Evolutionary conservation across 2,888 invertebrate species (phyloP).

Genomic region (Dicroscelio sp.): DNA sequence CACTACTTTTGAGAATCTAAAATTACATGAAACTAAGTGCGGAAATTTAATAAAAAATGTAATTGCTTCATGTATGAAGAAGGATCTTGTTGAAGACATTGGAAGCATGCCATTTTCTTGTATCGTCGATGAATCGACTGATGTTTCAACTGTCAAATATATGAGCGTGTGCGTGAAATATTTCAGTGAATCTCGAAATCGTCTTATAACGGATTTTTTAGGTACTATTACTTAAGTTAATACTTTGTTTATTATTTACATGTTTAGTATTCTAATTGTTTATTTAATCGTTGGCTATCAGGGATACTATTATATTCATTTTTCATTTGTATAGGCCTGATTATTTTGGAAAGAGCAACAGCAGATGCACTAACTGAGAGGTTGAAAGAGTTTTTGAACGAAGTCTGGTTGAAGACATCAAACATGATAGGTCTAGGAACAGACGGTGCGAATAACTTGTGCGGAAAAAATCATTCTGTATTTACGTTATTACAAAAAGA

Average conservation of each 20-base stretch:
- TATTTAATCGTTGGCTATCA: no score
- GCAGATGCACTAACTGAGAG: not conserved
- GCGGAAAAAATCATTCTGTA: conserved; percentile 83
- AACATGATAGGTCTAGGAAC: conserved; percentile 74
- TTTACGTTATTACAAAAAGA: conserved; percentile 78
- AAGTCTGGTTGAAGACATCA: not conserved
- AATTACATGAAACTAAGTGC: conserved; percentile 77
- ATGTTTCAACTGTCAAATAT: conserved; percentile 70
- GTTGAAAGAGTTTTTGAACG: not conserved
- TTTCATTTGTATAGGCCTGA: conserved; percentile 23
- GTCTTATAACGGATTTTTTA: conserved; percentile 16
- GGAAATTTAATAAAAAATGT: conserved; percentile 67
- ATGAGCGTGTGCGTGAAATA: conserved; percentile 78
- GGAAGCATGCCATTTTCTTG: conserved; percentile 63
- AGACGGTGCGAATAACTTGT: conserved; percentile 84
- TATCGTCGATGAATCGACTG: conserved; percentile 80
- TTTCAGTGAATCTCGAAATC: conserved; percentile 55
- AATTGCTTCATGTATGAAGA: conserved; percentile 61
- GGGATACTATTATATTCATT: no score
- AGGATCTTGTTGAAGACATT: conserved; percentile 66
- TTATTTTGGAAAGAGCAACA: not conserved
- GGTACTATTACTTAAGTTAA: not conserved
- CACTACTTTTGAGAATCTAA: conserved; percentile 35
- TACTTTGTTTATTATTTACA: not conserved
- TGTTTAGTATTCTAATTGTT: no score